phyloP scores from a whole-genome alignment of 2,888 invertebrate species.

The Amphipoea lucens region DNA sequence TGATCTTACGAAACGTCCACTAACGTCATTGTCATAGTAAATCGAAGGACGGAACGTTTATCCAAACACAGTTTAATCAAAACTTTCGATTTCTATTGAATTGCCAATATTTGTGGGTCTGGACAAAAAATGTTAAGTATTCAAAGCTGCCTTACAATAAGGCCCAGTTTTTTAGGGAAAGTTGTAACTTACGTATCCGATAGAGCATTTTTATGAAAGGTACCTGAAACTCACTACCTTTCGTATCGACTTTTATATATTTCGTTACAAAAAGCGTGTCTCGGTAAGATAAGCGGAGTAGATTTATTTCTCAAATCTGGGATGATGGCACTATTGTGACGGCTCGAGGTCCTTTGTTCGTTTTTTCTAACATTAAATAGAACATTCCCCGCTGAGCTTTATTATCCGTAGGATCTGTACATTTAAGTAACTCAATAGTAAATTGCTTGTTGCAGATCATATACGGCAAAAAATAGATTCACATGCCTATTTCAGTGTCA shows the following conservation, averaged over 20 bases:
- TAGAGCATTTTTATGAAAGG: conserved; percentile 5
- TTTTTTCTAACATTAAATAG: conserved; percentile 58
- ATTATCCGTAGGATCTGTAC: conserved; percentile 45
- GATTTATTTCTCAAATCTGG: conserved; percentile 61
- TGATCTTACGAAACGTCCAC: conserved; percentile 18
- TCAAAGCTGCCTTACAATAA: conserved; percentile 14
- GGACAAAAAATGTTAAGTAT: conserved; percentile 29
- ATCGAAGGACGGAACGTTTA: conserved; percentile 41
- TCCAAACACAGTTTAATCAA: conserved; percentile 32
- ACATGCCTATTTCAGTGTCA: conserved; percentile 31
- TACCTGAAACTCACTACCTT: conserved; percentile 25
- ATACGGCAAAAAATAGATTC: conserved; percentile 39
- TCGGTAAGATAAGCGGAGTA: conserved; percentile 50
- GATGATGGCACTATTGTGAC: conserved; percentile 55
- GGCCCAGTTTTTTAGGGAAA: conserved; percentile 22
- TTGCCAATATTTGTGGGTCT: conserved; percentile 27
- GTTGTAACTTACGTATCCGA: conserved; percentile 22
- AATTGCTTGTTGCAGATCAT: conserved; percentile 55
- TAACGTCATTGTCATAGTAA: conserved; percentile 14
- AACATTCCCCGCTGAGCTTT: conserved; percentile 53
- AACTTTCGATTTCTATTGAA: conserved; percentile 50
- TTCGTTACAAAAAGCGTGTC: conserved; percentile 47
- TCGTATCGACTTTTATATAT: conserved; percentile 33
- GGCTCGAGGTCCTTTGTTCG: conserved; percentile 53
- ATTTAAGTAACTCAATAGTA: conserved; percentile 60